Base-by-base conservation (phyloP, 2,797 vertebrate genomes). In the Pempheris klunzingeri region DNA sequence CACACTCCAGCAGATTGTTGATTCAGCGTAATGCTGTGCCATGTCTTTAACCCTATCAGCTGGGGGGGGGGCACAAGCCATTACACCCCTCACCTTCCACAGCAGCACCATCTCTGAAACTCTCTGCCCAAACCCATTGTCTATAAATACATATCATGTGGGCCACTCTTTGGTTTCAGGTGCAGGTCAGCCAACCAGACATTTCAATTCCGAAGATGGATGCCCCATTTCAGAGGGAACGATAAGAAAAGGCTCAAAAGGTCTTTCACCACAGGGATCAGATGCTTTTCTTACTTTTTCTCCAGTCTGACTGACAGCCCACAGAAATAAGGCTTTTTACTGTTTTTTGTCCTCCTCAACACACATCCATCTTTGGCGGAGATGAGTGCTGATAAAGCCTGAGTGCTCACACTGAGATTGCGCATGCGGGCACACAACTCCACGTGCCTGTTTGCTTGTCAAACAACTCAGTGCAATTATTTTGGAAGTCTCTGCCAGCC, bases 171-270 rank as follows among this genome's bases (percentile, higher is more conserved):
- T 81, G 85, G 87, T 88, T 94, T 87, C 91, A 93, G 93, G 91
- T 91, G 91, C 81, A 74, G 92, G 92, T 95, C 93, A 94, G 88
- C 85, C 86, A 90, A 87, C 66, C 92, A 93, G 93, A 95, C 94
- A 92, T 94, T 95, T 95, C 94, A 95, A 95, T 95, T 95, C 91
- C 62, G 88, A 96, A 95, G 94, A 96, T 95, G 92, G 94, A 95
- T 95, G 92, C 88, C 76, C 85, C 85, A 84, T 90, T 91, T 93
- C 89, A 87, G 87, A 87, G 85, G 84, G 81, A 87, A 81, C 77
- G 89, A 93, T 94, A 94, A 93, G 92, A 84, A 88, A 91, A 87
- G 67, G 80, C 82, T 88, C 78, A 74, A 80, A 86, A 90, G 86
- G 82, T 84, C 81, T 81, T 79, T 86, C 82, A 69, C 78, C 69